A percentile compares a stretch with the other conserved stretches of the same genome.
These are phyloP conservation scores for Bombus pascuorum DNA, from an alignment of 1,140 invertebrate species.

Conservation along the genomic window DNA sequence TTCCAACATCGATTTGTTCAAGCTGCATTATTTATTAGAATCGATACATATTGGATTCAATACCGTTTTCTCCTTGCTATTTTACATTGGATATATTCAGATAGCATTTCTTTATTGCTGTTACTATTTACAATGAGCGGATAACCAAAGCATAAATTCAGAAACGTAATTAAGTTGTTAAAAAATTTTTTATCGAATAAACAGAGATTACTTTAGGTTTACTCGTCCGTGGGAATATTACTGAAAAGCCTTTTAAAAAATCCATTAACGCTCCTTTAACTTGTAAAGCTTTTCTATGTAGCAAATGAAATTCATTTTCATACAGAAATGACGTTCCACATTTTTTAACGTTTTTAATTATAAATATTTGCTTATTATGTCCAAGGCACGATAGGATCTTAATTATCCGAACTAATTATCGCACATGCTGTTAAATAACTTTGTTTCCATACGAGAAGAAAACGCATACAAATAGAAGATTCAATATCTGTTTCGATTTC, in stretches of 20 bases:
- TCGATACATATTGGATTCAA: conserved; percentile 2
- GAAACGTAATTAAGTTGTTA: conserved; percentile 17
- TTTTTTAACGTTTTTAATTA: not conserved
- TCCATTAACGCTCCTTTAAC: not conserved
- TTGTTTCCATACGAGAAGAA: too few relatives aligned
- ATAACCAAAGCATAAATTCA: not conserved
- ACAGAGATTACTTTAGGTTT: not conserved
- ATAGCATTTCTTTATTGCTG: too few relatives aligned
- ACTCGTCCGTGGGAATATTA: not conserved
- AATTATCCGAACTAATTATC: too few relatives aligned
- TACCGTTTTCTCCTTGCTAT: not conserved
- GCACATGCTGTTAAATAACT: too few relatives aligned
- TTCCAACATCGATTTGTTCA: not conserved
- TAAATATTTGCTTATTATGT: not conserved
- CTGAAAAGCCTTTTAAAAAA: not conserved
- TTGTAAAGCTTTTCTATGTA: not conserved
- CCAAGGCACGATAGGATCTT: too few relatives aligned
- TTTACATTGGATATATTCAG: not conserved
- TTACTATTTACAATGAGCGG: not conserved
- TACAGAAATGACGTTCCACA: too few relatives aligned
- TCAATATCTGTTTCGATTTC: too few relatives aligned
- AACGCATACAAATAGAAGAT: too few relatives aligned
- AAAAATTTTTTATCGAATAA: too few relatives aligned
- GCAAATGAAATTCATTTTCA: too few relatives aligned
- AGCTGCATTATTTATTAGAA: conserved; percentile 33